phyloP scores from a whole-genome alignment of 2,797 vertebrate genomes.

The Sebastes umbrosus region DNA sequence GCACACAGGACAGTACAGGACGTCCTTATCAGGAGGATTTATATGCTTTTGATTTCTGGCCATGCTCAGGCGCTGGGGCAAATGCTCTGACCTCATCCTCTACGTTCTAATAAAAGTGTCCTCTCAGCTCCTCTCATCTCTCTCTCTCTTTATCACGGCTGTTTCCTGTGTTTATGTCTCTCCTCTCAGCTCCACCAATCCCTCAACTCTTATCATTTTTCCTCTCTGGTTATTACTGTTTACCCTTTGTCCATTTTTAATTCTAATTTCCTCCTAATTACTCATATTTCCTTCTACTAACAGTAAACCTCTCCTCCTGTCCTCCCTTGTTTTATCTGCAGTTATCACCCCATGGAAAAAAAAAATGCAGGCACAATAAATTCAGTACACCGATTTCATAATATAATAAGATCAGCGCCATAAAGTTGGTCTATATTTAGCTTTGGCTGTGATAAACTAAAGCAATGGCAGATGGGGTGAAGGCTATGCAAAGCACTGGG shows the following conservation, averaged over 20 bases:
- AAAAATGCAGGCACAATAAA: slow-evolving; percentile 45
- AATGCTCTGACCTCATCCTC: slow-evolving; percentile 62
- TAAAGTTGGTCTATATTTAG: slow-evolving; percentile 58
- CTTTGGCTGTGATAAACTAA: slow-evolving; percentile 19
- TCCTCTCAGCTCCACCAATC: neutral
- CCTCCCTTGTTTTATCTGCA: neutral
- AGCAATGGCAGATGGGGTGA: slow-evolving; percentile 2
- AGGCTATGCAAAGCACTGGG: slow-evolving; percentile 29
- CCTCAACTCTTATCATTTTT: neutral
- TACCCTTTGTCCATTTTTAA: neutral
- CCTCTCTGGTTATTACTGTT: neutral
- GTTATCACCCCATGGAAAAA: neutral
- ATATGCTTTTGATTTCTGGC: slow-evolving; percentile 67
- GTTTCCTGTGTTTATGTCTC: slow-evolving; percentile 7
- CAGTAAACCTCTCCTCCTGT: slow-evolving; percentile 1
- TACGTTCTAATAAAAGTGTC: slow-evolving; percentile 60
- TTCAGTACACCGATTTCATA: slow-evolving; percentile 18
- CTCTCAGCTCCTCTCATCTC: slow-evolving; percentile 34
- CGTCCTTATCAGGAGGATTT: slow-evolving; percentile 67
- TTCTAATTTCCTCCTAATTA: neutral
- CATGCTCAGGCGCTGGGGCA: slow-evolving; percentile 46
- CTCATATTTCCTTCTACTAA: neutral
- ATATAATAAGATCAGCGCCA: slow-evolving; percentile 11
- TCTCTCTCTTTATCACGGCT: neutral
- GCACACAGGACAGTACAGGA: slow-evolving; percentile 49